phyloP scores from a whole-genome alignment of 2,797 vertebrate genomes.

The Sebastes vulpes region DNA sequence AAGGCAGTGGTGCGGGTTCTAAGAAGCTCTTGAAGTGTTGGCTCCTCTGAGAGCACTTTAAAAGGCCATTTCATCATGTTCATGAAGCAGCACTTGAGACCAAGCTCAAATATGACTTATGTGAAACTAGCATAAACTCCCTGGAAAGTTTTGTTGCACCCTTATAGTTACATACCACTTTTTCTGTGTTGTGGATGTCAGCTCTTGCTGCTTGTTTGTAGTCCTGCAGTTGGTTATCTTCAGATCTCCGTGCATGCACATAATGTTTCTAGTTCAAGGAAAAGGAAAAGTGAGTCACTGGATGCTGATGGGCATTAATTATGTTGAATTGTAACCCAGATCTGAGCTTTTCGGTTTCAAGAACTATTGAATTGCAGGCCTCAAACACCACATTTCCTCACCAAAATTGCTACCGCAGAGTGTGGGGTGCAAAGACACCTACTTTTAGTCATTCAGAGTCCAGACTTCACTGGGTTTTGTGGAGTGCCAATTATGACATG shows the following conservation, averaged over 20 bases:
- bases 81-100: constrained; percentile 79
- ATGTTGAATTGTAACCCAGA: constrained; percentile 39
- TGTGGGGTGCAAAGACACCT: constrained; percentile 25
- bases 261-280: constrained; percentile 42
- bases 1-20: constrained; percentile 84
- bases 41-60: constrained; percentile 84
- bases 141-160: constrained; percentile 76
- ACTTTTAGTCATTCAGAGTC: constrained; percentile 43
- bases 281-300: constrained; percentile 46
- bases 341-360: constrained; percentile 35
- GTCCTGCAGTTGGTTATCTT: constrained; percentile 25
- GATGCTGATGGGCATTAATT: constrained; percentile 44
- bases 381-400: constrained; percentile 45
- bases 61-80: constrained; percentile 86
- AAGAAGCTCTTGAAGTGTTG: constrained; percentile 86
- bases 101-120: constrained; percentile 79
- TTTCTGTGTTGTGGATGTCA: constrained; percentile 21
- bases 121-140: constrained; percentile 78
- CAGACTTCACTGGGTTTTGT: constrained; percentile 59
- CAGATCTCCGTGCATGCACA: constrained; percentile 37
- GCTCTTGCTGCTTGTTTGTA: constrained; percentile 42
- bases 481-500: constrained; percentile 76
- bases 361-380: constrained; percentile 35
- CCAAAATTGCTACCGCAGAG: constrained; percentile 24
- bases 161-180: constrained; percentile 53